Base-by-base conservation (phyloP, 2,113 vertebrate species). In the Lepisosteus osseus region DNA sequence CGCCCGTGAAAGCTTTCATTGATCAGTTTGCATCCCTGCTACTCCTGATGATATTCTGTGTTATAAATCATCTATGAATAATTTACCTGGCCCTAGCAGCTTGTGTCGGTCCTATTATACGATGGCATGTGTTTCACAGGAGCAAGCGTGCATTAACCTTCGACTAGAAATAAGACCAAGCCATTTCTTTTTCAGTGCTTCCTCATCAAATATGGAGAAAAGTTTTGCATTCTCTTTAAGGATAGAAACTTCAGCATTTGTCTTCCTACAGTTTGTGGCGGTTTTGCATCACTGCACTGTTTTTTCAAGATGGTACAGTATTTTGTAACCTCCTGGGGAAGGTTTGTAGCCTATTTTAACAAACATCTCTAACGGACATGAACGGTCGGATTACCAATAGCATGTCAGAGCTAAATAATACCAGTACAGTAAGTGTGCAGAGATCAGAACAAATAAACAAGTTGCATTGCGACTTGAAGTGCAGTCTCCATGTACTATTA, bases 1-100 rank as follows among this genome's bases (percentile, higher is more conserved):
- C 54, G 12, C 57, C 57, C 42, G 42, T 68, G 68, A 71, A 63
- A 59, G 57, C 62, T 59, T 63, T 8, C 59, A 61, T 67, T 45
- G 64, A 73, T 75, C 41, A 45, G 69, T 62, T 62, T 62, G 62
- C 56, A 57, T 71, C 67, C 73, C 71, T 66, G 29, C 67, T 41
- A 67, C 70, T 78, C 59, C 77, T 55, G 69, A 61, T 59, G 68
- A 68, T 70, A 42, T 57, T 59, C 54, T 51, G 57, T 61, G 71
- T 64, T 43, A 86, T 80, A 79, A 84, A 83, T 86, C 83, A 77
- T 45, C 75, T 64, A 77, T 85, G 75, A 85, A 87, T 86, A 84
- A 84, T 88, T 85, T 74, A 86, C 77, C 77, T 74, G 78, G 85
- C 82, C 79, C 74, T 44, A 77, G 75, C 78, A 64, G 77, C 74